A percentile compares a stretch with the other conserved stretches of the same genome.
These are phyloP conservation scores for Pterostichus niger DNA, from an alignment of 2,888 invertebrate species.

Conservation along the genomic window DNA sequence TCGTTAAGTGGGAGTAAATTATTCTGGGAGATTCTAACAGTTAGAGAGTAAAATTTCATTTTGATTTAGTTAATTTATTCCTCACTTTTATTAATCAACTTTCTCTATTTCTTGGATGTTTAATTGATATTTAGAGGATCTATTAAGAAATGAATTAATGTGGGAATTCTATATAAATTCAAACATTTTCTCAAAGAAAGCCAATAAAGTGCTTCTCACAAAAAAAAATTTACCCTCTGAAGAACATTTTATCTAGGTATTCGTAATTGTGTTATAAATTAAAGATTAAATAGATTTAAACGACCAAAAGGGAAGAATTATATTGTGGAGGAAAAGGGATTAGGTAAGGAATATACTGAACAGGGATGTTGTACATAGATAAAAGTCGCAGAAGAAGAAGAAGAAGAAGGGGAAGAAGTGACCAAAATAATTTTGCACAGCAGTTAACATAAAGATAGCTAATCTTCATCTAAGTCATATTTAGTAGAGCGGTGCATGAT, in stretches of 20 bases:
- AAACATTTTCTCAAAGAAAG: background rate
- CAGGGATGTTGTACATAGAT: no score
- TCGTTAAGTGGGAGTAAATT: no score
- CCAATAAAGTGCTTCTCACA: no score
- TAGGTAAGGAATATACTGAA: background rate
- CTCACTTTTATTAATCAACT: constrained; percentile 24
- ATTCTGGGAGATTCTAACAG: no score
- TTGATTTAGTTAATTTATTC: constrained; percentile 33
- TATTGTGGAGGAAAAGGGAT: background rate
- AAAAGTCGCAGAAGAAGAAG: no score
- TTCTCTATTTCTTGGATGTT: constrained; percentile 28
- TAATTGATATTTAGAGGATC: constrained; percentile 46
- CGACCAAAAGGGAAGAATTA: background rate
- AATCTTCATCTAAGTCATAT: background rate
- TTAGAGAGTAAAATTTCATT: constrained; percentile 16
- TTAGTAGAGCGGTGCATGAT: background rate
- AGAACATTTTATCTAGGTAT: background rate
- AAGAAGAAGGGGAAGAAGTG: background rate
- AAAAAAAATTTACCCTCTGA: background rate
- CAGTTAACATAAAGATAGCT: background rate
- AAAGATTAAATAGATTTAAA: background rate
- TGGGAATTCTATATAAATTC: constrained; percentile 31
- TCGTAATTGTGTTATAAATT: background rate
- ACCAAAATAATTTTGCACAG: background rate
- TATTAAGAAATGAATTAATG: constrained; percentile 17